Conservation (phyloP, 2,113 vertebrate genomes). For the Saguinus imperator region DNA sequence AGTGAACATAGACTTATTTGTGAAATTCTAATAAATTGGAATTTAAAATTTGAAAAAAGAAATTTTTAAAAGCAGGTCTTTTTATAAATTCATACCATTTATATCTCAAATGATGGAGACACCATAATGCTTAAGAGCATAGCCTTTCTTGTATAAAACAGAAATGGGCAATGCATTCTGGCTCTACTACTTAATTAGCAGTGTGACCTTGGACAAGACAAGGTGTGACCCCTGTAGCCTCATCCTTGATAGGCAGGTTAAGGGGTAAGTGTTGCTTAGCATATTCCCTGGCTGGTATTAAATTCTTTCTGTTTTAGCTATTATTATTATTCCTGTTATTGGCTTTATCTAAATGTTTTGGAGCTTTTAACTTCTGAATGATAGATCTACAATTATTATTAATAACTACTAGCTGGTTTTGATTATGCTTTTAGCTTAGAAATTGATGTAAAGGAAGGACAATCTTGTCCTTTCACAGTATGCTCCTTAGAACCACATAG, state of each 20-base stretch:
- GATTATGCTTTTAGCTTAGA: background rate
- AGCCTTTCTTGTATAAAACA: background rate
- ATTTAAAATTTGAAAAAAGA: background rate
- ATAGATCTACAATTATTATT: background rate
- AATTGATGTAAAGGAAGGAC: background rate
- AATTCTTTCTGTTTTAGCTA: background rate
- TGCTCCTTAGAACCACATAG: background rate
- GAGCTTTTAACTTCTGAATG: background rate
- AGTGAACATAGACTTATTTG: background rate
- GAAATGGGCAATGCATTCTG: background rate
- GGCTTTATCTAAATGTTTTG: background rate
- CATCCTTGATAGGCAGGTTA: background rate
- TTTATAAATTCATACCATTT: background rate
- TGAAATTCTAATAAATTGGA: background rate
- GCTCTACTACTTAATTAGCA: background rate
- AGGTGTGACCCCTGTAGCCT: background rate
- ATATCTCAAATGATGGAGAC: background rate
- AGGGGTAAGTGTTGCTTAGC: background rate
- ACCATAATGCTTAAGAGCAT: background rate
- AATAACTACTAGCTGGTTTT: background rate
- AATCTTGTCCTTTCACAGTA: background rate
- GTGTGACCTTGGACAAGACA: background rate
- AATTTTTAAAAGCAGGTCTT: background rate
- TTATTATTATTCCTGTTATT: background rate
- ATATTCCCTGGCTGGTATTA: background rate